A percentile compares a stretch with the other conserved stretches of the same genome.
phyloP scores from a whole-genome alignment of 2,113 vertebrate genomes.

The Pygoscelis antarcticus region DNA sequence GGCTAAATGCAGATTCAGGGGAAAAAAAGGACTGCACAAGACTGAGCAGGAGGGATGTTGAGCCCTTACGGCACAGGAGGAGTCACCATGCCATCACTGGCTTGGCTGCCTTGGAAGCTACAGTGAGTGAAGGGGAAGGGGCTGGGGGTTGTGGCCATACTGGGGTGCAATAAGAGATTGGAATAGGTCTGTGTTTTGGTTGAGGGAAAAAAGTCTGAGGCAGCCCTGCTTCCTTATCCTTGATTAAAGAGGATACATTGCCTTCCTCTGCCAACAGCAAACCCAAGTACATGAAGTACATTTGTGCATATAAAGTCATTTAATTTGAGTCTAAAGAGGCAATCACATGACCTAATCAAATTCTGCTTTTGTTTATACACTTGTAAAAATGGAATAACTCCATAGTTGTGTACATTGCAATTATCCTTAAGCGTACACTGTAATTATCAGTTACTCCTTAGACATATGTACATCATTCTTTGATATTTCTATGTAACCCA shows the following conservation, averaged over 20 bases:
- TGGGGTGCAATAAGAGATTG: not conserved
- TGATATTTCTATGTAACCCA: not conserved
- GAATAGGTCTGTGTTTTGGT: not conserved
- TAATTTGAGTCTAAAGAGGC: not conserved
- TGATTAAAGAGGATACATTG: not conserved
- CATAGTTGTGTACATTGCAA: not conserved
- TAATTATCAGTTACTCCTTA: not conserved
- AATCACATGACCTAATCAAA: conserved; percentile 9
- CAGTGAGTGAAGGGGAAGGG: not conserved
- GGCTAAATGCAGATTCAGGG: not conserved
- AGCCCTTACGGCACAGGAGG: not conserved
- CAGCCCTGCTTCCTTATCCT: not conserved
- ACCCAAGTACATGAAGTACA: not conserved
- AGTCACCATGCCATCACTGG: not conserved
- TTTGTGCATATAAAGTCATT: not conserved
- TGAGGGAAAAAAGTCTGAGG: not conserved
- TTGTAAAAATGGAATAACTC: not conserved
- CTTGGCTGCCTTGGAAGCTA: not conserved
- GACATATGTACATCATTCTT: not conserved
- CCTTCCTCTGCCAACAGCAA: not conserved
- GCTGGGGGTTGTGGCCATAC: rapidly evolving
- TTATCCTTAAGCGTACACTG: not conserved
- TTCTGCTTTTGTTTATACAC: conserved; percentile 8
- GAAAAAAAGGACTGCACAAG: not conserved
- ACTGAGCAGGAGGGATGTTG: not conserved